Base-by-base conservation (phyloP, 2,888 invertebrate genomes). In the Ferdinandea cuprea region DNA sequence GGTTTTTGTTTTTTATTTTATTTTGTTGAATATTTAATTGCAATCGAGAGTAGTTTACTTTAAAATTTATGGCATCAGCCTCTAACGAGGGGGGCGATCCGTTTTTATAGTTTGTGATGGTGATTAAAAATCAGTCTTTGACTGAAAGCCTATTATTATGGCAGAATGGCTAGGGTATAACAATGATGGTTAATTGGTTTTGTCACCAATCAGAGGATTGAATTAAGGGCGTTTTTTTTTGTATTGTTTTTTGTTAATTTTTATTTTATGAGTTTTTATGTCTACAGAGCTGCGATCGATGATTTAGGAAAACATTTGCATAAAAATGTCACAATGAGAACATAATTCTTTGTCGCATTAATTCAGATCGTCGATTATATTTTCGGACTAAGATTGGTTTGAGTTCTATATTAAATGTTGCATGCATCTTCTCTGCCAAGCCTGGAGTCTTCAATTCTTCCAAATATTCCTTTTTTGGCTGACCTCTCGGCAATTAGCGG, bases 21-120 rank as follows among this genome's bases (percentile, higher is more conserved):
- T 58, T 35, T 73, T 73, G 52, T 65, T 50, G 81, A 71, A 52
- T 81, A 65, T 69, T 76, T 76, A 81, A 76, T 81, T 81, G 63
- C 35, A 35, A 73, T 54, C 63, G 65, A 76, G 35, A 35, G 50
- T 58, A 52, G 65, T 48, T 66, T 81, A 40, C 1, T 68, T 11
- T 44, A 42, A 40, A 71, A 73, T 83, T 83, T 78, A 83, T 61
- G 83, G 78, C 63, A 35, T 54, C 30, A 37, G 40, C 15, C 17
- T 37, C 46, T 73, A 78, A 78, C 73, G 83, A 83, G 72, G 13
- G 21, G 68, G 56, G 46, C 65, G 59, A 32, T 50, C 44, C 66
- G 68, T 11, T 65, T 77, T 81, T 77, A 78, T 78, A 42, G 83
- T 78, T 68, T 72, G 83, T 73, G 83, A 73, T 71, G 78, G 78